Conservation (phyloP, 1,140 invertebrate genomes). For the Drosophila parvula region DNA sequence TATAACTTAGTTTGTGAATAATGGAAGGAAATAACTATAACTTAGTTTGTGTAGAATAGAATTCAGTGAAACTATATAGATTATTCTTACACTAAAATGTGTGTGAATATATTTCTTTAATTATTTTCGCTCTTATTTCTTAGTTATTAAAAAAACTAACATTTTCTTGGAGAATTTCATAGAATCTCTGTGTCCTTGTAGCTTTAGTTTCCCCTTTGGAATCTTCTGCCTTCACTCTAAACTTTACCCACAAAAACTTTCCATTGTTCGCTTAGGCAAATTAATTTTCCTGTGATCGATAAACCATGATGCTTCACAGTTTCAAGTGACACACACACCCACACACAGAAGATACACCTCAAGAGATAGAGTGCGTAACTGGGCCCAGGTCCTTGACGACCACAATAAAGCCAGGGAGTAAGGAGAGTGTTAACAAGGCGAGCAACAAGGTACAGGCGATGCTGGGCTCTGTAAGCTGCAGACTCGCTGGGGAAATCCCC, state of each 20-base stretch:
- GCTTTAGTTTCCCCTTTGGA: neutral
- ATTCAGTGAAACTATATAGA: neutral
- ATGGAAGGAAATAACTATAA: neutral
- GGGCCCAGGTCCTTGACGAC: slow-evolving; percentile 30
- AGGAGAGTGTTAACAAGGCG: slow-evolving; percentile 60
- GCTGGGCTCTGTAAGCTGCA: slow-evolving; percentile 10
- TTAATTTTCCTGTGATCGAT: slow-evolving; percentile 47
- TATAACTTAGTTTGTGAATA: neutral
- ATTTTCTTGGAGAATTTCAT: neutral
- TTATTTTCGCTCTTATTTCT: neutral
- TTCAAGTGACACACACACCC: slow-evolving; percentile 26
- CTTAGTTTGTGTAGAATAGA: neutral
- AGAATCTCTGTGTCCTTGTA: neutral
- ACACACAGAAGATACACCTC: neutral
- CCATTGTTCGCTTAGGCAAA: slow-evolving; percentile 24
- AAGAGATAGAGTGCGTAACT: slow-evolving; percentile 42
- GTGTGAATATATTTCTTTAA: neutral
- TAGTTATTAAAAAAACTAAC: neutral
- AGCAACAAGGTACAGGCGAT: slow-evolving; percentile 35
- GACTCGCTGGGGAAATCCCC: slow-evolving; percentile 37
- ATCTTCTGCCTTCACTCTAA: slow-evolving; percentile 1
- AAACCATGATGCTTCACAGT: slow-evolving; percentile 23
- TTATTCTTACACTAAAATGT: neutral
- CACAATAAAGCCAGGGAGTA: slow-evolving; percentile 13
- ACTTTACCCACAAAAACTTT: slow-evolving; percentile 18